A percentile compares a stretch with the other conserved stretches of the same genome.
These are phyloP conservation scores for Cetoscarus ocellatus DNA, from an alignment of 2,797 vertebrate species.

Conservation along the genomic window DNA sequence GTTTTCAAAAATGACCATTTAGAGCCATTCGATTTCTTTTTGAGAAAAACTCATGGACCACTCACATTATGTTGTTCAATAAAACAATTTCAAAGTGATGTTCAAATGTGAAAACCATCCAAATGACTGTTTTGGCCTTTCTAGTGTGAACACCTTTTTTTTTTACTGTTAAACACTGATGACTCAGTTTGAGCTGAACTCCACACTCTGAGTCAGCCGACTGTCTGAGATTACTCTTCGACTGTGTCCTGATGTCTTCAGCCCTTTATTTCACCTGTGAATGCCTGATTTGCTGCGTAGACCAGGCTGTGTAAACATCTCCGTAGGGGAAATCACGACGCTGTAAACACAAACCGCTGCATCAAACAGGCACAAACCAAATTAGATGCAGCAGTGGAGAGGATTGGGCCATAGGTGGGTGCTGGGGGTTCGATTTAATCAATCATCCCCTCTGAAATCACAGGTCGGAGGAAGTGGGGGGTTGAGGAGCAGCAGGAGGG, in stretches of 20 bases:
- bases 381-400: conserved; percentile 58
- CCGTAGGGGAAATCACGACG: conserved; percentile 38
- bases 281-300: conserved; percentile 23
- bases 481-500: conserved; percentile 6
- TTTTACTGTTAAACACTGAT: conserved; percentile 19
- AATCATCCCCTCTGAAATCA: conserved; percentile 65
- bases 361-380: conserved; percentile 42
- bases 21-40: too few species aligned
- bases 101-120: too few species aligned
- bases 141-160: background rate
- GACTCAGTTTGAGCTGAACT: conserved; percentile 3
- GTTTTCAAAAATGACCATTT: too few species aligned
- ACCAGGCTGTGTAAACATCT: conserved; percentile 28
- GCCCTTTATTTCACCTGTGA: conserved; percentile 22
- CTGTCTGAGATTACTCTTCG: conserved; percentile 26
- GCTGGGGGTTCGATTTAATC: conserved; percentile 60
- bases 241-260: conserved; percentile 23
- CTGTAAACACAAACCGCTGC: conserved; percentile 40
- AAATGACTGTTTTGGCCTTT: too few species aligned
- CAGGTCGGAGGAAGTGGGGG: conserved; percentile 6
- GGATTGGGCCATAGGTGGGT: conserved; percentile 13
- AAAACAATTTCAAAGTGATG: too few species aligned
- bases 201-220: conserved; percentile 35
- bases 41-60: too few species aligned
- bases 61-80: too few species aligned